A percentile compares a stretch with the other conserved stretches of the same genome.
Evolutionary conservation across 2,888 invertebrate genomes (phyloP).

Genomic region (Melinopterus prodromus): DNA sequence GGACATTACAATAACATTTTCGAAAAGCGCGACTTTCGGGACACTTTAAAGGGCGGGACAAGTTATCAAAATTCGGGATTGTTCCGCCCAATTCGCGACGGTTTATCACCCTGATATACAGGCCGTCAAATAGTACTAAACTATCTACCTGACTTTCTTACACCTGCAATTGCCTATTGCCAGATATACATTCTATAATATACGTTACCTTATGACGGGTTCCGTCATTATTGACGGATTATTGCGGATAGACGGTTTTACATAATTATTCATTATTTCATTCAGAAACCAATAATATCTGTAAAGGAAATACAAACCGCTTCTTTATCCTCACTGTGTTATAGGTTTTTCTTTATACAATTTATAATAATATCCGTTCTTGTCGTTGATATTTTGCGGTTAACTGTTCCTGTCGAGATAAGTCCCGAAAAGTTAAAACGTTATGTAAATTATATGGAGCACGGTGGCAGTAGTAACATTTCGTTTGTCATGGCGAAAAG

Average conservation of each 20-base stretch:
- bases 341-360: neutral
- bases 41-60: too few species aligned
- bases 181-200: neutral
- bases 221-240: neutral
- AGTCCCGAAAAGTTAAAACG: neutral
- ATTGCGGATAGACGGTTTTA: neutral
- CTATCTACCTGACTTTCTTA: too few species aligned
- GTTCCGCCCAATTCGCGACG: too few species aligned
- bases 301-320: neutral
- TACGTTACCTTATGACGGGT: neutral
- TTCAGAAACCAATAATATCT: neutral
- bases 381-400: conserved; percentile 9
- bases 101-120: too few species aligned
- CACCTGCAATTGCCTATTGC: too few species aligned
- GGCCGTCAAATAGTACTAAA: too few species aligned
- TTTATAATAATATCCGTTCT: neutral
- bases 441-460: neutral
- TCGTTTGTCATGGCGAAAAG: conserved; percentile 14
- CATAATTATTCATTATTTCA: neutral
- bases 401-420: conserved; percentile 16
- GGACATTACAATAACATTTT: too few species aligned
- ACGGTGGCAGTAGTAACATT: neutral
- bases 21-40: too few species aligned
- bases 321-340: neutral
- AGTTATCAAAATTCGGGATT: too few species aligned